These are phyloP conservation scores for Melospiza melodia DNA, from an alignment of 2,113 vertebrate genomes.

Conservation along the genomic window DNA sequence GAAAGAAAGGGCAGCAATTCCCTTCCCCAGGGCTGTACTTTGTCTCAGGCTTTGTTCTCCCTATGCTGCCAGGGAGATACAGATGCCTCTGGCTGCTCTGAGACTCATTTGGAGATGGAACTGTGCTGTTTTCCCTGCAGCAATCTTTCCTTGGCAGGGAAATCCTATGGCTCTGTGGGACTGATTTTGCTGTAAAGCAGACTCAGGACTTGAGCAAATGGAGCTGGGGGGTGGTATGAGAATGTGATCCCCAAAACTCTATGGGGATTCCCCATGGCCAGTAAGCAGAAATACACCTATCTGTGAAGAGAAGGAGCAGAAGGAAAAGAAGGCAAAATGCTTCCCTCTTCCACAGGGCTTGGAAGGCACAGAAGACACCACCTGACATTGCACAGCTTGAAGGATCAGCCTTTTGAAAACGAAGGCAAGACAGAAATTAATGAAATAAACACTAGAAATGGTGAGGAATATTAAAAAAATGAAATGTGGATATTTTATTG, in stretches of 20 bases:
- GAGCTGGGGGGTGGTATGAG: not conserved
- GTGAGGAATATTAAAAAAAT: not conserved
- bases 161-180: not conserved
- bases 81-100: not conserved
- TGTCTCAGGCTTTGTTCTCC: not conserved
- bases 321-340: not conserved
- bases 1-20: not conserved
- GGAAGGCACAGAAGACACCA: not conserved
- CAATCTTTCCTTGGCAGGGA: not conserved
- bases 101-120: not conserved
- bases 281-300: not conserved
- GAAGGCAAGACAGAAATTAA: not conserved
- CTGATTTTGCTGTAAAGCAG: not conserved
- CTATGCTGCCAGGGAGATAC: not conserved
- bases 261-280: not conserved
- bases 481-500: not conserved
- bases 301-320: not conserved
- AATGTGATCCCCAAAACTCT: not conserved
- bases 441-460: not conserved
- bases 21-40: not conserved
- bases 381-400: not conserved
- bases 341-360: not conserved
- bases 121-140: accelerated
- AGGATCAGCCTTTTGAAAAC: not conserved
- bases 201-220: not conserved